Conservation (phyloP, 2,113 vertebrate species). For the Crotalus tigris region DNA sequence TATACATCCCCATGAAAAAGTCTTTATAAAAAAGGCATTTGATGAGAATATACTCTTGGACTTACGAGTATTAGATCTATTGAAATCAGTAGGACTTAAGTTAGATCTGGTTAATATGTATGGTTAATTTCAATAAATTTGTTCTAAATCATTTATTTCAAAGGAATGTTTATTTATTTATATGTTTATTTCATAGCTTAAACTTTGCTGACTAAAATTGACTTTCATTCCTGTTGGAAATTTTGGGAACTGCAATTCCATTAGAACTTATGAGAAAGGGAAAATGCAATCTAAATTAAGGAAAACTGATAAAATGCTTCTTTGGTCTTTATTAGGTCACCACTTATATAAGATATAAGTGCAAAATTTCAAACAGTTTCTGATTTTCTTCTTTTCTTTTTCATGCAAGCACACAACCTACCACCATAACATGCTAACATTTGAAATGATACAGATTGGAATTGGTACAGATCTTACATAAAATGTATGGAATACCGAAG, state of each 20-base stretch:
- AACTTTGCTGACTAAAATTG: neutral
- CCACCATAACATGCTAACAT: neutral
- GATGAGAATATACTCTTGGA: neutral
- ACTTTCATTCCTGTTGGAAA: neutral
- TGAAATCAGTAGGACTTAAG: neutral
- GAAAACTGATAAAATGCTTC: neutral
- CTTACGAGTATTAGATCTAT: neutral
- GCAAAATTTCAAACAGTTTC: neutral
- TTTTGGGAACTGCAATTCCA: neutral
- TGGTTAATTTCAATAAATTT: neutral
- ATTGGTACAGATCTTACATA: neutral
- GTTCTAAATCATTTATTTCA: neutral
- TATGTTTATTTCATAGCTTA: neutral
- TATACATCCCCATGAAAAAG: neutral
- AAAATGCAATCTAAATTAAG: neutral
- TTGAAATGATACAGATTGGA: neutral
- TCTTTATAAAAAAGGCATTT: neutral
- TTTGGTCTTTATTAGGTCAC: neutral
- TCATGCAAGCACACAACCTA: neutral
- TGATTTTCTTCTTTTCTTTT: neutral
- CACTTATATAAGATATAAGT: neutral
- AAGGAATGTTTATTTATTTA: neutral
- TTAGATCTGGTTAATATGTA: neutral
- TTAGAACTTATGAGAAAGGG: neutral
- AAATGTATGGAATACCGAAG: neutral